Percentiles rank a stretch among this genome's conserved stretches.
Conservation (phyloP, 2,888 invertebrate genomes). For the Biston betularia region DNA sequence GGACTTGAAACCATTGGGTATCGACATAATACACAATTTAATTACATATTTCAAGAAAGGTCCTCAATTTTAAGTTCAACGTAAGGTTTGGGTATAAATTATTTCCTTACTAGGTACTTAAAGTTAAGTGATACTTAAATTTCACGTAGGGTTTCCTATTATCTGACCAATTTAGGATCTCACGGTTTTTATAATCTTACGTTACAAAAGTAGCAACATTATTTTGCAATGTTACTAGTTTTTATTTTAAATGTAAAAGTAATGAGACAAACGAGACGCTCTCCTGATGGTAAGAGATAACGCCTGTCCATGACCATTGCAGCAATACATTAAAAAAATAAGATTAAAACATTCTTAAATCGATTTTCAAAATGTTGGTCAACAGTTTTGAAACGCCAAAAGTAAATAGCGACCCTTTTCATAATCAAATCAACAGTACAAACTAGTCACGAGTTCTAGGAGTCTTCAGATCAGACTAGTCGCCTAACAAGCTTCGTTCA, state of each 20-base stretch:
- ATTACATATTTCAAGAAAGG: neutral
- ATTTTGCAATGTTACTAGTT: too few relatives aligned
- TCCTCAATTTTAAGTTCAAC: neutral
- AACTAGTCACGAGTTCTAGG: conserved; percentile 8
- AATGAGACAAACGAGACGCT: too few relatives aligned
- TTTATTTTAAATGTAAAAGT: too few relatives aligned
- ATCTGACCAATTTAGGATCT: neutral
- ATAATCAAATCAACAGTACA: neutral
- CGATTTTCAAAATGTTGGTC: too few relatives aligned
- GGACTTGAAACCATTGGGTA: neutral
- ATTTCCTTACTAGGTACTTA: neutral
- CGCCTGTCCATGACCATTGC: too few relatives aligned
- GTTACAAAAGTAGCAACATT: neutral
- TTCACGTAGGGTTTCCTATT: neutral
- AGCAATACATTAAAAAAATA: too few relatives aligned
- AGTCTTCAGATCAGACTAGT: conserved; percentile 15
- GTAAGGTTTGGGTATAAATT: neutral
- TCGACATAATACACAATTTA: neutral
- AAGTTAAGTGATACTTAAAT: conserved; percentile 9
- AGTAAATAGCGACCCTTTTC: too few relatives aligned
- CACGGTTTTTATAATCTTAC: neutral
- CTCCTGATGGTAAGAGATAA: too few relatives aligned
- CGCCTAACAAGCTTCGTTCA: conserved; percentile 9
- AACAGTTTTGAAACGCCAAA: too few relatives aligned
- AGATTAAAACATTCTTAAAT: too few relatives aligned